Conservation (phyloP, 2,113 vertebrate species). For the Fulica atra region DNA sequence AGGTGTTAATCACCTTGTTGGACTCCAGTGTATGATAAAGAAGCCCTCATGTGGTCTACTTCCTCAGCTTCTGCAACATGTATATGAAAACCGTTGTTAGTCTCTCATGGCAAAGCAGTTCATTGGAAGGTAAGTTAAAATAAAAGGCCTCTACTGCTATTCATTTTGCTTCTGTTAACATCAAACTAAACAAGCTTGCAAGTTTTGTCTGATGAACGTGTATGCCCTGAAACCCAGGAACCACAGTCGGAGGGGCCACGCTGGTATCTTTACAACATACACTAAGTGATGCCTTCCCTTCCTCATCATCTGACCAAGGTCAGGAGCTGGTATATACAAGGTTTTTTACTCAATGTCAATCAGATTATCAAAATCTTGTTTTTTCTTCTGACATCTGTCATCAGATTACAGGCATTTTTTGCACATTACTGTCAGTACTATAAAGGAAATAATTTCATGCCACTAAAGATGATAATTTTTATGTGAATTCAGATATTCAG, state of each 20-base stretch:
- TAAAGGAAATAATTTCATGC: neutral
- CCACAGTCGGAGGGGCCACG: neutral
- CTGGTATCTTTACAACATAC: neutral
- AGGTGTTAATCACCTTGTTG: neutral
- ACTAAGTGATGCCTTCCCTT: neutral
- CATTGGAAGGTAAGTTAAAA: neutral
- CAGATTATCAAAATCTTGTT: neutral
- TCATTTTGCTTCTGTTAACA: neutral
- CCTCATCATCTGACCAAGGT: neutral
- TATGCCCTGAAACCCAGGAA: neutral
- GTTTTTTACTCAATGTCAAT: neutral
- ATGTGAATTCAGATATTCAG: neutral
- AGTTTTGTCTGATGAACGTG: neutral
- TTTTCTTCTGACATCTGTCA: neutral
- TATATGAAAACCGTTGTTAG: neutral
- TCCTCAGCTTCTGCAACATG: neutral
- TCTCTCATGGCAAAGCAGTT: neutral
- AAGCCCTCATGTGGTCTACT: neutral
- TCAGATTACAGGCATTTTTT: neutral
- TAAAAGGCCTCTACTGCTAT: neutral
- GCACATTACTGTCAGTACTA: neutral
- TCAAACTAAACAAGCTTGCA: neutral
- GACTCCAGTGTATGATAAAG: neutral
- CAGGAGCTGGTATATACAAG: neutral
- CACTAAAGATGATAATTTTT: neutral